A percentile compares a stretch with the other conserved stretches of the same genome.
Conservation (phyloP, 1,140 invertebrate species). For the Drosophila arawakana region DNA sequence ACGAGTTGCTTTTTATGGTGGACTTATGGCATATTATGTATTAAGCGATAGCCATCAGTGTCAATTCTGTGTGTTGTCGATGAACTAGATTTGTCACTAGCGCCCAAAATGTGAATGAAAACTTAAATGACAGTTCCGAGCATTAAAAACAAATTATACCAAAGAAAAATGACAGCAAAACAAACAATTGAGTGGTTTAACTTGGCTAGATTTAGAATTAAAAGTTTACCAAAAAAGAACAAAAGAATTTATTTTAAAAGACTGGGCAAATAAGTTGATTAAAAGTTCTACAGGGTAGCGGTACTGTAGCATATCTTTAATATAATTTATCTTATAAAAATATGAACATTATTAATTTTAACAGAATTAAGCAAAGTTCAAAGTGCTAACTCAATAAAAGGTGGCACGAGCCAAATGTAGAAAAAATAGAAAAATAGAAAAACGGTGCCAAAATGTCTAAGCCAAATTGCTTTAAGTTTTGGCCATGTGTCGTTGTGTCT, state of each 20-base stretch:
- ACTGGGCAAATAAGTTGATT: too few species aligned
- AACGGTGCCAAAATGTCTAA: slow-evolving; percentile 70
- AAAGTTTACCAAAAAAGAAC: too few species aligned
- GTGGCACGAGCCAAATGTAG: slow-evolving; percentile 59
- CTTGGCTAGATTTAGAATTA: neutral
- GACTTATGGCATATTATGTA: slow-evolving; percentile 44
- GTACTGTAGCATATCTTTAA: too few species aligned
- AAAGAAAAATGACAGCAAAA: slow-evolving; percentile 5
- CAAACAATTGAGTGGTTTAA: neutral
- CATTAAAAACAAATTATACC: slow-evolving; percentile 18
- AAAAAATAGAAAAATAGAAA: slow-evolving; percentile 2
- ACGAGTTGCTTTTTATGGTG: slow-evolving; percentile 35
- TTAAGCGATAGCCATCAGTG: slow-evolving; percentile 50
- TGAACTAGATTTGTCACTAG: slow-evolving; percentile 62
- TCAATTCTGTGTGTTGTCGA: slow-evolving; percentile 44
- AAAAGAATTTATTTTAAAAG: too few species aligned
- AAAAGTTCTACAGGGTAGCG: too few species aligned
- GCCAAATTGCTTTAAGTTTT: slow-evolving; percentile 52
- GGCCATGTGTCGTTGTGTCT: slow-evolving; percentile 41
- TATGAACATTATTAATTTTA: slow-evolving; percentile 21
- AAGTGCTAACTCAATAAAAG: slow-evolving; percentile 35
- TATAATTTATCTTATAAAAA: slow-evolving; percentile 7
- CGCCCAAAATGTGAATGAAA: slow-evolving; percentile 48
- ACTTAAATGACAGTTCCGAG: slow-evolving; percentile 17
- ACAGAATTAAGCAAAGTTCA: slow-evolving; percentile 56